phyloP scores from a whole-genome alignment of 2,888 invertebrate species.

The Strigamia crassipes region DNA sequence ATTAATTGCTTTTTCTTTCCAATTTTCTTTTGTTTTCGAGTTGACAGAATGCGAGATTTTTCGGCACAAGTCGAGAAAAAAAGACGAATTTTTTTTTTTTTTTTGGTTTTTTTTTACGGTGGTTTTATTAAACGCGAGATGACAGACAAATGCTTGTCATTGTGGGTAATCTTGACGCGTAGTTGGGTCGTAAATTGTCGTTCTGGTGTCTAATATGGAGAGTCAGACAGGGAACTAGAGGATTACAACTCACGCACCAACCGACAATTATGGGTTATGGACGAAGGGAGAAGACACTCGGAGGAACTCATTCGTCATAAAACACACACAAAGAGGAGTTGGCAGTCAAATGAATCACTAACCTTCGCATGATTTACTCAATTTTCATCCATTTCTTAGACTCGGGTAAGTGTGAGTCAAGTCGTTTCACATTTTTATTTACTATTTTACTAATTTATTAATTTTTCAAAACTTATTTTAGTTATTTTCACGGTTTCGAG shows the following conservation, averaged over 20 bases:
- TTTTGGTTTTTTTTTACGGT: not conserved
- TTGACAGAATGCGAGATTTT: no score
- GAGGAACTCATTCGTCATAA: slow-evolving; percentile 1
- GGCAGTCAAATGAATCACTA: not conserved
- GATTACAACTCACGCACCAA: slow-evolving; percentile 10
- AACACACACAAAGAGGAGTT: not conserved
- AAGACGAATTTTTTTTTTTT: no score
- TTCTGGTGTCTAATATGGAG: slow-evolving; percentile 12
- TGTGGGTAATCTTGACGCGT: slow-evolving; percentile 26
- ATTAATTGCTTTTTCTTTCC: not conserved
- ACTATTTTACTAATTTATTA: no score
- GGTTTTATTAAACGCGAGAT: slow-evolving; percentile 4
- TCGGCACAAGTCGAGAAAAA: no score
- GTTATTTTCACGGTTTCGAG: no score
- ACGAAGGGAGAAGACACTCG: not conserved
- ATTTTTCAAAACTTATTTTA: no score
- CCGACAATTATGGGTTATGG: slow-evolving; percentile 22
- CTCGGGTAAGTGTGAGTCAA: no score
- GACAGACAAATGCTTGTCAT: slow-evolving; percentile 25
- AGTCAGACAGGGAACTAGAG: slow-evolving; percentile 11
- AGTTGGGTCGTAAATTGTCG: slow-evolving; percentile 8
- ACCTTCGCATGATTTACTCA: not conserved
- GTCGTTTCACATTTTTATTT: no score
- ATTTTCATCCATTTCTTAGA: no score
- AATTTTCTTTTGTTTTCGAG: not conserved